Conservation (phyloP, 1,140 invertebrate genomes). For the Nautilus pompilius region DNA sequence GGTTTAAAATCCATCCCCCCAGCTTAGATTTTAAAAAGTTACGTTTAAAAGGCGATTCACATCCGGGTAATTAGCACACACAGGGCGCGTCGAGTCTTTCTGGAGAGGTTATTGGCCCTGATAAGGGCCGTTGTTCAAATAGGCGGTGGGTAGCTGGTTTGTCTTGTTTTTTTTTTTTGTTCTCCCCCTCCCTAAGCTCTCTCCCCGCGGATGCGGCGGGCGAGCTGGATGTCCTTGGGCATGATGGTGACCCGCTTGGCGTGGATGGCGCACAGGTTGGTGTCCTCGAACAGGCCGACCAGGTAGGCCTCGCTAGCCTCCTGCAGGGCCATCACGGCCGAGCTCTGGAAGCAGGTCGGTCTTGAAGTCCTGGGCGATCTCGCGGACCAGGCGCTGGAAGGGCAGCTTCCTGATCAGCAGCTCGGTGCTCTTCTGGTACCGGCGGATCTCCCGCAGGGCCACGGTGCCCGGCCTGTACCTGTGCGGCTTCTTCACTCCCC, state of each 20-base stretch:
- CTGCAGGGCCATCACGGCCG: conserved; percentile 60
- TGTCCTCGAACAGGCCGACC: conserved; percentile 83
- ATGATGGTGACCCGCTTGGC: conserved; percentile 92
- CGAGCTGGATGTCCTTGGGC: conserved; percentile 85
- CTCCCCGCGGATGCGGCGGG: conserved; percentile 36
- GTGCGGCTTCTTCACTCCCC: conserved; percentile 61
- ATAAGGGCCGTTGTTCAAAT: too few relatives aligned
- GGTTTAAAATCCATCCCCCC: too few relatives aligned
- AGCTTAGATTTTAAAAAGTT: too few relatives aligned
- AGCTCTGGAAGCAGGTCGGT: conserved; percentile 61
- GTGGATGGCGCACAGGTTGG: conserved; percentile 88
- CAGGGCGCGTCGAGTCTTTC: too few relatives aligned
- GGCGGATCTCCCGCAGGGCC: conserved; percentile 77
- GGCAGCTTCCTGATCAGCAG: conserved; percentile 76
- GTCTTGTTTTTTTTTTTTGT: too few relatives aligned
- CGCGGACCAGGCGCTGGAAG: conserved; percentile 78
- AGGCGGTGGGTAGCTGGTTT: too few relatives aligned
- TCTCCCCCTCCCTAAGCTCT: too few relatives aligned
- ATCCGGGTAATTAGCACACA: too few relatives aligned
- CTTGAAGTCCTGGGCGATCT: conserved; percentile 77
- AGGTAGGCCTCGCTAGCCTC: conserved; percentile 85
- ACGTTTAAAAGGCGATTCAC: too few relatives aligned
- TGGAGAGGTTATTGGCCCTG: too few relatives aligned
- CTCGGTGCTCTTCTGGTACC: conserved; percentile 80
- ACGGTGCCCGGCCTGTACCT: conserved; percentile 66